A percentile compares a stretch with the other conserved stretches of the same genome.
These are phyloP conservation scores for Pyxicephalus adspersus DNA, from an alignment of 2,113 vertebrate genomes.

Conservation along the genomic window DNA sequence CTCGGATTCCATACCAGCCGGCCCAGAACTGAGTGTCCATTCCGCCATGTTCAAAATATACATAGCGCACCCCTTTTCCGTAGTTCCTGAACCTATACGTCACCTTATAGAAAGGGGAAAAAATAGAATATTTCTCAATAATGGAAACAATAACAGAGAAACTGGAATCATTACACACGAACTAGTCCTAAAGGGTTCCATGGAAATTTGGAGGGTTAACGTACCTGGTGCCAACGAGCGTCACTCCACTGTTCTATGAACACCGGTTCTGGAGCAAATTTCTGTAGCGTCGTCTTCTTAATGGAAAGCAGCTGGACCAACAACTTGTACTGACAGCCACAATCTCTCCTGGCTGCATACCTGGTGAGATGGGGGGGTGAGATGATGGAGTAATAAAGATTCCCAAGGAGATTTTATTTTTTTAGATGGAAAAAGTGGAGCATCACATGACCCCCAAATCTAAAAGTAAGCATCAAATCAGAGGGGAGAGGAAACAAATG, in stretches of 20 bases:
- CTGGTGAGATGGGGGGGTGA: conserved; percentile 54
- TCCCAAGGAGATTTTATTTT: too few relatives aligned
- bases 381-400: too few relatives aligned
- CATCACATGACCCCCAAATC: too few relatives aligned
- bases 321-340: conserved; percentile 69
- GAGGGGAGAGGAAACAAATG: too few relatives aligned
- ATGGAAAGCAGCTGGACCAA: conserved; percentile 65
- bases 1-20: conserved; percentile 87
- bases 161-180: too few relatives aligned
- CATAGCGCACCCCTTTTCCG: conserved; percentile 80
- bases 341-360: conserved; percentile 72
- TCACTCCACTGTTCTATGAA: conserved; percentile 71
- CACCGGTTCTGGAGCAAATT: conserved; percentile 64
- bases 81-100: conserved; percentile 85
- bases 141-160: too few relatives aligned
- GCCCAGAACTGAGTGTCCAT: conserved; percentile 87
- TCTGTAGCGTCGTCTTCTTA: conserved; percentile 60
- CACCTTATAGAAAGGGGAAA: conserved; percentile 68
- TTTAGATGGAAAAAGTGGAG: too few relatives aligned
- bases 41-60: conserved; percentile 86
- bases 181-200: background rate
- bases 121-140: conserved; percentile 39
- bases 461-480: too few relatives aligned
- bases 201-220: background rate
- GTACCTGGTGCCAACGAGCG: conserved; percentile 70